phyloP scores from a whole-genome alignment of 1,140 invertebrate species.

The Watersipora subatra region DNA sequence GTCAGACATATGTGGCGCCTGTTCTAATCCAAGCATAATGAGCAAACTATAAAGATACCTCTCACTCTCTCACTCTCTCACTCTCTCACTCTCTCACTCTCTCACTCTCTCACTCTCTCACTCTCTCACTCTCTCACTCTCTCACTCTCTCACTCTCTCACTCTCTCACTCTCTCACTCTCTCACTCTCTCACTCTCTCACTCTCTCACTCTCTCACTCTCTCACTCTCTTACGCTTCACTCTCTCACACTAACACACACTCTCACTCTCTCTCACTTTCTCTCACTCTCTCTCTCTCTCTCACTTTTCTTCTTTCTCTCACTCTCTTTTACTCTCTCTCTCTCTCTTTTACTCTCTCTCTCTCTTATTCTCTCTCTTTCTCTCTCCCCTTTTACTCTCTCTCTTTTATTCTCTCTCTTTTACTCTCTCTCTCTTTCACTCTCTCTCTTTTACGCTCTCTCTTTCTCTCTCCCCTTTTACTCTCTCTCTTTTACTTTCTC shows the following conservation, averaged over 20 bases:
- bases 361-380: neutral
- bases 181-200: constrained; percentile 9
- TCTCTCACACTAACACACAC: neutral
- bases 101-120: neutral
- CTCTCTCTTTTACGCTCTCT: too few relatives aligned
- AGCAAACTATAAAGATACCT: too few relatives aligned
- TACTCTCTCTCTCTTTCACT: too few relatives aligned
- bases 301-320: too few relatives aligned
- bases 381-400: constrained; percentile 1
- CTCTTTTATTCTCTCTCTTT: neutral
- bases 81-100: neutral
- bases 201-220: constrained; percentile 8
- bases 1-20: too few relatives aligned
- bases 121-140: constrained; percentile 5
- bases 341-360: too few relatives aligned
- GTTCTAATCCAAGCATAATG: too few relatives aligned
- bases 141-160: constrained; percentile 10
- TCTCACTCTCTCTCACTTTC: too few relatives aligned
- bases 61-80: constrained; percentile 7
- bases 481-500: too few relatives aligned
- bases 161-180: constrained; percentile 5
- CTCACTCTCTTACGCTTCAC: constrained; percentile 1
- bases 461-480: too few relatives aligned
- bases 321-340: too few relatives aligned
- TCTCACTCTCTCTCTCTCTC: too few relatives aligned